These are phyloP conservation scores for Lasioglossum zephyrum DNA, from an alignment of 2,888 invertebrate genomes.

Conservation along the genomic window DNA sequence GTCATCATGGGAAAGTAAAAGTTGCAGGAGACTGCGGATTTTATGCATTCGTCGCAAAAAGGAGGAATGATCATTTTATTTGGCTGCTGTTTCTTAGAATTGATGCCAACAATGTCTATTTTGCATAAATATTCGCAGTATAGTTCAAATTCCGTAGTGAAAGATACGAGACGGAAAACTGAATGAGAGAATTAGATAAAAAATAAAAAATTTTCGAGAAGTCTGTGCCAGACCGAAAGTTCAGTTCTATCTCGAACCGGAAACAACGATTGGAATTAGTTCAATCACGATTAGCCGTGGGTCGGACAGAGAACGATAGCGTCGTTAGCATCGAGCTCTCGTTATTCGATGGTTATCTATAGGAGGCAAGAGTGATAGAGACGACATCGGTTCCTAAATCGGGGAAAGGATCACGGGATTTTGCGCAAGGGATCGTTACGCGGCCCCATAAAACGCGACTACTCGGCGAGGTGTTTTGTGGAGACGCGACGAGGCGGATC, in stretches of 20 bases:
- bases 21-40: background rate
- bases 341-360: no score
- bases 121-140: no score
- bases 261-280: background rate
- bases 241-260: background rate
- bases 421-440: background rate
- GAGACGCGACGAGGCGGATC: constrained; percentile 3
- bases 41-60: no score
- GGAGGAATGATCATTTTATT: no score
- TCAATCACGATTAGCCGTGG: background rate
- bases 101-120: no score
- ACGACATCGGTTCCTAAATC: background rate
- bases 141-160: no score
- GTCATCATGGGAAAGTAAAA: background rate
- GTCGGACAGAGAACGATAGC: no score
- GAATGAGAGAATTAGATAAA: background rate
- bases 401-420: background rate
- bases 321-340: background rate
- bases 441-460: background rate
- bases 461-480: background rate
- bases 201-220: background rate
- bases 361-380: background rate
- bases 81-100: no score
- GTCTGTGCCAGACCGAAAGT: background rate
- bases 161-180: no score